Evolutionary conservation across 2,113 vertebrate genomes (phyloP), one percentile per base, ranked within the genome.

Genomic region (Odontesthes bonariensis): DNA sequence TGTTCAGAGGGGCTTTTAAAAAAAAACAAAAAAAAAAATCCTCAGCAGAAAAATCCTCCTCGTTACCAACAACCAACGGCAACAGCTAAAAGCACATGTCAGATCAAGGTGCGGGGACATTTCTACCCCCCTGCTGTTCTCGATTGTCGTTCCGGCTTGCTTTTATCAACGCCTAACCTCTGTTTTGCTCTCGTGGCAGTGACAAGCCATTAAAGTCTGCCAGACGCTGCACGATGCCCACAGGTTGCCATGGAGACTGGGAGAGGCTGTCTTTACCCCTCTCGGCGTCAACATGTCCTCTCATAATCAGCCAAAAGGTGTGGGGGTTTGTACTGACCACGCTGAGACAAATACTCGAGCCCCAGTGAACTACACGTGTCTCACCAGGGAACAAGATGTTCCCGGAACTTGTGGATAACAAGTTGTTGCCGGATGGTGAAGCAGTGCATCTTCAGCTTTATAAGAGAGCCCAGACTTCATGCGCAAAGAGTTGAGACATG

Each of bases 241-340:
- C 86, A 63, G 81, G 92, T 95, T 93, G 81, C 92, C 93, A 94
- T 93, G 90, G 94, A 89, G 87, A 94, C 91, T 9, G 77, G 75
- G 73, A 69, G 73, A 87, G 87, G 81, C 88, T 46, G 31, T 57
- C 42, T 69, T 13, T 62, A 46, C 40, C 19, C 52, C 22, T 19
- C 40, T 51, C 42, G 38, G 12, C 35, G 31, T 69, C 69, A 56
- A 38, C 57, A 77, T 57, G 33, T 53, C 31, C 66, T 35, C 74
- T 78, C 58, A 49, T 17, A 40, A 31, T 63, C 17, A 42, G 40
- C 52, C 55, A 46, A 44, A 73, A 67, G 55, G 42, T 69, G 55
- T 47, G 46, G 31, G 5, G 27, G 57, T 74, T 17, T 59, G 33
- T 0, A 46, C 27, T 27, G 27, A 27, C 27, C 27, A 27, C 27